A percentile compares a stretch with the other conserved stretches of the same genome.
phyloP scores from a whole-genome alignment of 1,140 invertebrate genomes.

The Agrypnia vestita region DNA sequence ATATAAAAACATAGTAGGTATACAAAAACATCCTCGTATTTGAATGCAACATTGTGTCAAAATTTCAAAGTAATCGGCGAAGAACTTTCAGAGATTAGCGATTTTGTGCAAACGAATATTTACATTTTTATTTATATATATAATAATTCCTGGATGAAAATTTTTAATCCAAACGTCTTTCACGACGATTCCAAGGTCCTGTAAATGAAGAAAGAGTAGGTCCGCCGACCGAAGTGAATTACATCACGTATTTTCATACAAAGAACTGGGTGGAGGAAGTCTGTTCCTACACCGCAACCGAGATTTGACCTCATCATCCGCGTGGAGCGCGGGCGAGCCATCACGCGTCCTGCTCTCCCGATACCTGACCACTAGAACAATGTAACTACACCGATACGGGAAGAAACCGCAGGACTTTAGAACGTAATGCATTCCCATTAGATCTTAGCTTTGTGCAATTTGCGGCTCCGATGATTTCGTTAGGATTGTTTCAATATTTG shows the following conservation, averaged over 20 bases:
- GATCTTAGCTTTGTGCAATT: conserved; percentile 41
- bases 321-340: conserved; percentile 34
- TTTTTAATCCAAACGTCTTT: no score
- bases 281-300: conserved; percentile 52
- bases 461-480: conserved; percentile 36
- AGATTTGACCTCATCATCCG: conserved; percentile 51
- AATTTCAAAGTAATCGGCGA: no score
- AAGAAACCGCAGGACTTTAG: conserved; percentile 44
- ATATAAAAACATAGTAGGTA: no score
- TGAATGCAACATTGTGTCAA: no score
- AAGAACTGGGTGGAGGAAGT: neutral
- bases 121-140: no score
- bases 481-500: conserved; percentile 46
- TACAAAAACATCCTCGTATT: no score
- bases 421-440: conserved; percentile 47
- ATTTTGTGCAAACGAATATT: no score
- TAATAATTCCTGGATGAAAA: no score
- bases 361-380: conserved; percentile 43
- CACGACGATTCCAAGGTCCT: neutral
- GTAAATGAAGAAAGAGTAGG: conserved; percentile 9
- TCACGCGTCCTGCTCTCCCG: conserved; percentile 44
- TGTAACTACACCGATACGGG: conserved; percentile 40
- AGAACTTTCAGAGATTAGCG: no score
- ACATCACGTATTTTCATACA: conserved; percentile 52
- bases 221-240: conserved; percentile 37